A percentile compares a stretch with the other conserved stretches of the same genome.
These are phyloP conservation scores for Heliconius erato DNA, from an alignment of 2,888 invertebrate species.

Conservation along the genomic window DNA sequence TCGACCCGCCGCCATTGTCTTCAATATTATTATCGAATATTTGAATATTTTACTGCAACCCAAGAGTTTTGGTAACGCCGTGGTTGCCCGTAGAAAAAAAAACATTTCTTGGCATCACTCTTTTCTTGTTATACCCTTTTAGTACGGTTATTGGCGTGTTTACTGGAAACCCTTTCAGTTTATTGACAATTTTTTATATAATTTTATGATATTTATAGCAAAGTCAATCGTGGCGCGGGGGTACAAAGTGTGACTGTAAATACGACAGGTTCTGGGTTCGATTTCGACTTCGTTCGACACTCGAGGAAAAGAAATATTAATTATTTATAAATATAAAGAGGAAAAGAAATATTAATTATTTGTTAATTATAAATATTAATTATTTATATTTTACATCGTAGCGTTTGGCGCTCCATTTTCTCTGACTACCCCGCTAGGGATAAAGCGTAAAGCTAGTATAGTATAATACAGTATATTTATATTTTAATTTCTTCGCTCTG, in stretches of 20 bases:
- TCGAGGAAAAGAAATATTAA: background rate
- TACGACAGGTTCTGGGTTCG: background rate
- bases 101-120: constrained; percentile 34
- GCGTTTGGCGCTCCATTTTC: too few species aligned
- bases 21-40: constrained; percentile 63
- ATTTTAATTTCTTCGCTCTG: too few species aligned
- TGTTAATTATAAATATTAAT: too few species aligned
- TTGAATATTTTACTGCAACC: constrained; percentile 70
- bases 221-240: too few species aligned
- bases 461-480: too few species aligned
- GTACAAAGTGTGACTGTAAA: background rate
- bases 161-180: constrained; percentile 22
- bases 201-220: background rate
- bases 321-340: too few species aligned
- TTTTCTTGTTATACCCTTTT: constrained; percentile 38
- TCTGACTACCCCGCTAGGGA: too few species aligned
- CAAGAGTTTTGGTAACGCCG: constrained; percentile 60
- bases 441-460: too few species aligned
- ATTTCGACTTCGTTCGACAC: too few species aligned
- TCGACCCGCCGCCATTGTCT: constrained; percentile 42
- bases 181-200: constrained; percentile 9
- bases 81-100: constrained; percentile 52
- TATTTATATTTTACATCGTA: too few species aligned
- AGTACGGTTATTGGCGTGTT: constrained; percentile 30
- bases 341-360: too few species aligned